phyloP scores from a whole-genome alignment of 2,888 invertebrate genomes.

The Clistopyga incitator region DNA sequence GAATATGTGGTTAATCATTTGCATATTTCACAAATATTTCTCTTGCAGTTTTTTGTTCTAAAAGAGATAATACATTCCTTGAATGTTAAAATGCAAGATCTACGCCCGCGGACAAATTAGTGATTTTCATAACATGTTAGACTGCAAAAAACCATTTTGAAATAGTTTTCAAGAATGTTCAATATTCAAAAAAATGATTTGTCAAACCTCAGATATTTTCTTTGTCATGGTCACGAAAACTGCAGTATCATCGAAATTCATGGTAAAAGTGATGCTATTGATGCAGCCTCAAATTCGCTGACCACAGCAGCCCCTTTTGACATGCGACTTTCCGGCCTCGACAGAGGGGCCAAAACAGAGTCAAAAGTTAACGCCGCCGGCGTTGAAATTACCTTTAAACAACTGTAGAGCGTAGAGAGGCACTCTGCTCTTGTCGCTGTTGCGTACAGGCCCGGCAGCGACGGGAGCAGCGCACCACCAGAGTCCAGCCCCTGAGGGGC shows the following conservation, averaged over 20 bases:
- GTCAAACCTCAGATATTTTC: too few species aligned
- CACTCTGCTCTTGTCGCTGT: background rate
- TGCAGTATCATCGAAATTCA: background rate
- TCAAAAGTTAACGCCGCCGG: slow-evolving; percentile 26
- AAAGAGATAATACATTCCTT: too few species aligned
- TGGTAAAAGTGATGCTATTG: background rate
- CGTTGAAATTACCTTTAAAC: slow-evolving; percentile 49
- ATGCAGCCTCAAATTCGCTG: slow-evolving; percentile 28
- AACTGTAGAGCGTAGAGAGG: slow-evolving; percentile 13
- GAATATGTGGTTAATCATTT: too few species aligned
- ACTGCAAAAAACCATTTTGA: too few species aligned
- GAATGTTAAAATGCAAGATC: too few species aligned
- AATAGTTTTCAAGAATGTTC: too few species aligned
- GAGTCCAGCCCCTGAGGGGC: slow-evolving; percentile 42
- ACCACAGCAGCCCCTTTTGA: slow-evolving; percentile 13
- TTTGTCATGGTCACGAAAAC: too few species aligned
- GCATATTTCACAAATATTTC: too few species aligned
- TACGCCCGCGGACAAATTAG: too few species aligned
- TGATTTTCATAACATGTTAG: too few species aligned
- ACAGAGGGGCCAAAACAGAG: background rate
- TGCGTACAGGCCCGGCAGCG: background rate
- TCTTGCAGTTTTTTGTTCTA: too few species aligned
- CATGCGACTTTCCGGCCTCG: background rate
- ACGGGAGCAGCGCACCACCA: slow-evolving; percentile 15
- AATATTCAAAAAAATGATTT: too few species aligned